These are phyloP conservation scores for Drosophila saltans DNA, from an alignment of 1,140 invertebrate species.

Conservation along the genomic window DNA sequence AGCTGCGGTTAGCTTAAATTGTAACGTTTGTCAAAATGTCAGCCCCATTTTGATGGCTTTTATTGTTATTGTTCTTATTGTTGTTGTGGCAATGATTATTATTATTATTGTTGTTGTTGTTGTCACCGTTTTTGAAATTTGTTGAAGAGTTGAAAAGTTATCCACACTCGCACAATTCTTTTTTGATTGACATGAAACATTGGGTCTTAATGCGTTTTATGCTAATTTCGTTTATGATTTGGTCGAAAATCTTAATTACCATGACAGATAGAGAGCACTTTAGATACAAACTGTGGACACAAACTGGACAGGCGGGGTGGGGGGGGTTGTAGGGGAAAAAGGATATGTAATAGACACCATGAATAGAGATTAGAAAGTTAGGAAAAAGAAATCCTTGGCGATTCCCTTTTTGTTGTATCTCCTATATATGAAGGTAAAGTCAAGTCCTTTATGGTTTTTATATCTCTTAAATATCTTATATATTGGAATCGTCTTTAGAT, in stretches of 20 bases:
- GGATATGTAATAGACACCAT: neutral
- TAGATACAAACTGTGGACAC: neutral
- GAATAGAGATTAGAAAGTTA: too few species aligned
- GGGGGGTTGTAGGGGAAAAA: too few species aligned
- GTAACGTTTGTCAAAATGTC: conserved; percentile 79
- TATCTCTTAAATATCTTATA: too few species aligned
- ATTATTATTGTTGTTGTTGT: conserved; percentile 33
- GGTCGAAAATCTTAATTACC: conserved; percentile 67
- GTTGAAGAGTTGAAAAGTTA: conserved; percentile 71
- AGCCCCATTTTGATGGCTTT: conserved; percentile 47
- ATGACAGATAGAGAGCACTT: conserved; percentile 67
- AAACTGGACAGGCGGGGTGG: conserved; percentile 6
- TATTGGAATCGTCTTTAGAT: too few species aligned
- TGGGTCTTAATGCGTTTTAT: conserved; percentile 80
- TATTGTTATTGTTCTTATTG: conserved; percentile 24
- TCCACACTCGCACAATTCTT: conserved; percentile 7
- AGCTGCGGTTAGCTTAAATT: conserved; percentile 58
- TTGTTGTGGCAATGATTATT: neutral
- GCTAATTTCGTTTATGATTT: conserved; percentile 74
- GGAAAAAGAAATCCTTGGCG: too few species aligned
- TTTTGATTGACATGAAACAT: conserved; percentile 80
- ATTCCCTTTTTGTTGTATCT: neutral
- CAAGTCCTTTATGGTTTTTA: too few species aligned
- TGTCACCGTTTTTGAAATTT: conserved; percentile 9
- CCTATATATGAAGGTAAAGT: too few species aligned